phyloP scores from a whole-genome alignment of 2,113 vertebrate species.

The Ascaphus truei region DNA sequence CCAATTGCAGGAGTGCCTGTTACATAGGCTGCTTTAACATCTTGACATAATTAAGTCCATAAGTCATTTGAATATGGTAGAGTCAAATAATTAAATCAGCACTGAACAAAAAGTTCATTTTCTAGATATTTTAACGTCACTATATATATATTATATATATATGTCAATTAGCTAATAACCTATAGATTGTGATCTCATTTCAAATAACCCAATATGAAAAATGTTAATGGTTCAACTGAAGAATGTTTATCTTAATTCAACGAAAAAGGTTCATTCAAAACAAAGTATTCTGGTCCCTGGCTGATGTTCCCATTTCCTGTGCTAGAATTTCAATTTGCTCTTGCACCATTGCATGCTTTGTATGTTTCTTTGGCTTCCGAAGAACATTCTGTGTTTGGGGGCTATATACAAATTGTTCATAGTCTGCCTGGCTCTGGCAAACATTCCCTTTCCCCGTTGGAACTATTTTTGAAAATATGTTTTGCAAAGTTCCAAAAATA shows the following conservation, averaged over 20 bases:
- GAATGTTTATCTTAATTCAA: no score
- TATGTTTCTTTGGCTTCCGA: background rate
- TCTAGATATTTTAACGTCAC: no score
- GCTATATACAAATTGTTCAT: constrained; percentile 22
- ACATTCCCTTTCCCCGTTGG: background rate
- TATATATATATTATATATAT: no score
- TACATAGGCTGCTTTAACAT: no score
- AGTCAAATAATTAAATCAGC: background rate
- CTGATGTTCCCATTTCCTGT: background rate
- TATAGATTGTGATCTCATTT: no score
- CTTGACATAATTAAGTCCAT: no score
- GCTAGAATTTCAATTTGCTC: constrained; percentile 9
- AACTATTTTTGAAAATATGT: constrained; percentile 11
- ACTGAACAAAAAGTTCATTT: background rate
- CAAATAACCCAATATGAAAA: no score
- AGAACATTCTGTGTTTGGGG: background rate
- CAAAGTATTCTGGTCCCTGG: background rate
- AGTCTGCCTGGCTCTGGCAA: constrained; percentile 29
- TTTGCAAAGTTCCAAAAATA: constrained; percentile 33
- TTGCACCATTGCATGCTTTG: background rate
- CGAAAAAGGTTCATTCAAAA: background rate
- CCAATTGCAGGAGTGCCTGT: no score
- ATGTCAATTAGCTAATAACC: no score
- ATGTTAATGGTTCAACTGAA: no score
- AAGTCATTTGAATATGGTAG: no score